A percentile compares a stretch with the other conserved stretches of the same genome.
These are phyloP conservation scores for Drosophila infuscata DNA, from an alignment of 2,888 invertebrate genomes.

Conservation along the genomic window DNA sequence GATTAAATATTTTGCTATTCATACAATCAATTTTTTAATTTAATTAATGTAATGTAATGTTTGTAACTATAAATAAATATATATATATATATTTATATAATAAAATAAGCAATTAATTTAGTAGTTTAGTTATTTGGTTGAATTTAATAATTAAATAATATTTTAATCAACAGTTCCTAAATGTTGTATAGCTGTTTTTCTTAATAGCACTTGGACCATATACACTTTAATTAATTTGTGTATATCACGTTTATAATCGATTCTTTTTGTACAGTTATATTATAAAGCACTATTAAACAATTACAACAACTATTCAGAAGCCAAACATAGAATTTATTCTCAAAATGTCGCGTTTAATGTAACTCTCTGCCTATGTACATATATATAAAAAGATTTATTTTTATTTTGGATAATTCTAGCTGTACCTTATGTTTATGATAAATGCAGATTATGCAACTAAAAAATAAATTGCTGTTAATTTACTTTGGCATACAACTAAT, in stretches of 20 bases:
- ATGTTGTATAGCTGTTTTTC: not conserved
- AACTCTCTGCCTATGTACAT: slow-evolving; percentile 8
- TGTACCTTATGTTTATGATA: slow-evolving; percentile 13
- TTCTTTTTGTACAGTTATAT: not conserved
- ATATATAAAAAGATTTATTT: not conserved
- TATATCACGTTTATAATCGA: not conserved
- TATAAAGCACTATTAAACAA: slow-evolving; percentile 4
- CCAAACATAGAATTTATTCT: not conserved
- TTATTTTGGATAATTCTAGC: slow-evolving; percentile 12
- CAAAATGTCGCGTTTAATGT: not conserved
- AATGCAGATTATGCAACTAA: slow-evolving; percentile 3
- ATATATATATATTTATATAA: not conserved
- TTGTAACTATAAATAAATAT: not conserved
- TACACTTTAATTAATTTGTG: not conserved
- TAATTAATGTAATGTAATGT: not conserved
- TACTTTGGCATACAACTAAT: slow-evolving; percentile 17
- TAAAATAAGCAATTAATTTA: not conserved
- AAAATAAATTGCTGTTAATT: slow-evolving; percentile 5
- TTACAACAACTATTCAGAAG: slow-evolving; percentile 30
- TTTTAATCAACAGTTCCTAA: not conserved
- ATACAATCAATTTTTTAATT: not conserved
- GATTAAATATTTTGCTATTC: not conserved
- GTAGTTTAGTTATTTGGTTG: not conserved
- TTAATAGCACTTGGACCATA: not conserved
- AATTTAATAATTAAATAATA: not conserved